Percentiles rank a stretch among this genome's conserved stretches.
Evolutionary conservation across 2,797 vertebrate genomes (phyloP).

Genomic region (Neosilurus mollespiculum): DNA sequence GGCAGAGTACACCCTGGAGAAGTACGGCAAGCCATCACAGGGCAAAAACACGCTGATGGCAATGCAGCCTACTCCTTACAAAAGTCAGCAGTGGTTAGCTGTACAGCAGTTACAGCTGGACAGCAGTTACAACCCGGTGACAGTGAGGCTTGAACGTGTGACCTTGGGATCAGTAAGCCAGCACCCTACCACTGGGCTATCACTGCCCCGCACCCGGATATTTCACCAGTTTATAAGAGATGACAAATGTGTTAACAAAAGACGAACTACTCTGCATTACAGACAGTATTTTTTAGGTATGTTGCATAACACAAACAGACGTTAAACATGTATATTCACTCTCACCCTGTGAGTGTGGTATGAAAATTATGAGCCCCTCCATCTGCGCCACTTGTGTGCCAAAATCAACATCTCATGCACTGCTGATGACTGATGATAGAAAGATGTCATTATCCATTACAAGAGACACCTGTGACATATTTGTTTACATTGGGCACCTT

Average conservation of each 20-base stretch:
- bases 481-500: slow-evolving; percentile 25
- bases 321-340: neutral
- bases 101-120: no score
- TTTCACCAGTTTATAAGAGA: neutral
- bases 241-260: neutral
- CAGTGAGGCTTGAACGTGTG: no score
- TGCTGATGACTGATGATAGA: slow-evolving; percentile 3
- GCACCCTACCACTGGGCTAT: no score
- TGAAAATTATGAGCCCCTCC: slow-evolving; percentile 1
- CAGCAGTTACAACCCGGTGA: no score
- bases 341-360: neutral
- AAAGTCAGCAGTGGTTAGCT: no score
- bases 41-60: no score
- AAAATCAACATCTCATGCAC: slow-evolving; percentile 15
- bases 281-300: neutral
- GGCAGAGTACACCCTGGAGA: no score
- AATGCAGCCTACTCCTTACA: no score
- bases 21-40: no score
- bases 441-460: neutral
- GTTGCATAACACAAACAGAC: neutral
- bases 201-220: no score
- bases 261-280: neutral
- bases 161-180: no score
- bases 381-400: neutral
- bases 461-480: slow-evolving; percentile 31